Conservation (phyloP, 2,113 vertebrate species). For the Opisthocomus hoazin region DNA sequence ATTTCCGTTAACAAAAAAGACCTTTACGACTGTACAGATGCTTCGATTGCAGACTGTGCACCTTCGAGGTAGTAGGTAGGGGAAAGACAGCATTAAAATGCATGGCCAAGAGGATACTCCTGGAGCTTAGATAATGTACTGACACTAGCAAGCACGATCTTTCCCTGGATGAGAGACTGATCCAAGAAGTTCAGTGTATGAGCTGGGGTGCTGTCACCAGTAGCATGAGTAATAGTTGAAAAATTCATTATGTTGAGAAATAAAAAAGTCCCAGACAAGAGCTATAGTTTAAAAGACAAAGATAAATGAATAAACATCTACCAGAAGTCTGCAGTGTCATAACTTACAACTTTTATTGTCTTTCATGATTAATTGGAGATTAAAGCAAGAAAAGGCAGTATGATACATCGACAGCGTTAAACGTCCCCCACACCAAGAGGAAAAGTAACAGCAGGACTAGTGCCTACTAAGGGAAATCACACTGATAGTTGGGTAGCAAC, state of each 20-base stretch:
- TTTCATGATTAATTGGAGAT: neutral
- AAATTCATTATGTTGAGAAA: neutral
- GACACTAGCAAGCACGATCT: neutral
- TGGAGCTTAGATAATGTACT: accelerated
- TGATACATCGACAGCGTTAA: neutral
- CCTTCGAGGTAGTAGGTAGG: neutral
- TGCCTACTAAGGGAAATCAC: neutral
- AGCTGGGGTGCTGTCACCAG: neutral
- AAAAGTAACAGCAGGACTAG: neutral
- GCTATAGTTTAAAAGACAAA: neutral
- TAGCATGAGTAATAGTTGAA: neutral
- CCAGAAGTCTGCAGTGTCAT: neutral
- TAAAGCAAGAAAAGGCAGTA: neutral
- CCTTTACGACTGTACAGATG: neutral
- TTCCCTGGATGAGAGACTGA: neutral
- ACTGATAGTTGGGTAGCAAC: neutral
- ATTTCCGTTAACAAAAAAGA: neutral
- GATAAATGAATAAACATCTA: neutral
- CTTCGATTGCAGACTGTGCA: accelerated
- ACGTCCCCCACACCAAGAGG: neutral
- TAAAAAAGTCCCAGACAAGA: neutral
- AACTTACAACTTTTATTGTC: neutral
- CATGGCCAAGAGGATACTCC: neutral
- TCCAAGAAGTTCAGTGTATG: accelerated
- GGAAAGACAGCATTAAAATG: neutral